Conservation (phyloP, 2,888 invertebrate genomes). For the Pediacus dermestoides region DNA sequence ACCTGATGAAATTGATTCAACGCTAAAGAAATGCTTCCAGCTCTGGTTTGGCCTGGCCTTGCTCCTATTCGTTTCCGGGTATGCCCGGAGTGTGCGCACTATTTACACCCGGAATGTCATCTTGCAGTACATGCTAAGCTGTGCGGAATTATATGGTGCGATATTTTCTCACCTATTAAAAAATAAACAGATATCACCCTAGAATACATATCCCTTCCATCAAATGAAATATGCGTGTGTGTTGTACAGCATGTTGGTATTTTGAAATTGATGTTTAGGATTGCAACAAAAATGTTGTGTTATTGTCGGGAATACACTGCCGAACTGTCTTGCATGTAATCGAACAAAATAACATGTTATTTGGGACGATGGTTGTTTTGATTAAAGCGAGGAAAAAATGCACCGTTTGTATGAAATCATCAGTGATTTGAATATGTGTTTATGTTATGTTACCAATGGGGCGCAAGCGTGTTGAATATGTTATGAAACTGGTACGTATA, state of each 20-base stretch:
- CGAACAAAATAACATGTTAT: too few relatives aligned
- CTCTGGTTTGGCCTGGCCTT: constrained; percentile 37
- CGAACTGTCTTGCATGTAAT: too few relatives aligned
- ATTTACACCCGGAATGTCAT: constrained; percentile 36
- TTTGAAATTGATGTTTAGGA: too few relatives aligned
- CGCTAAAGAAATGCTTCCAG: constrained; percentile 13
- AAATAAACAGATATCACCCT: too few relatives aligned
- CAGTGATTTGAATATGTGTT: constrained; percentile 22
- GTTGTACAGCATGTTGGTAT: too few relatives aligned
- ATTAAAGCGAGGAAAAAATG: too few relatives aligned
- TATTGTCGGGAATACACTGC: too few relatives aligned
- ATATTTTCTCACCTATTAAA: too few relatives aligned
- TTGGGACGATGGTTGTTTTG: too few relatives aligned
- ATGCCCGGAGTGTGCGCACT: constrained; percentile 38
- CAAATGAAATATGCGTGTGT: too few relatives aligned
- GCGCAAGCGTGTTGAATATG: constrained; percentile 41
- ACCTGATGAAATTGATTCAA: constrained; percentile 21
- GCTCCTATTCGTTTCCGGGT: constrained; percentile 39
- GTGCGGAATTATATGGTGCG: constrained; percentile 38
- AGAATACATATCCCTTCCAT: too few relatives aligned
- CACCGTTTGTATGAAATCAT: constrained; percentile 18
- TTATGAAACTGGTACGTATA: constrained; percentile 44
- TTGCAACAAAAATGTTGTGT: too few relatives aligned
- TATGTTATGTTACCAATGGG: constrained; percentile 29
- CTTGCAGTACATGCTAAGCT: constrained; percentile 40